Conservation (phyloP, 30 jellyfish, hydroid and myxozoan genomes). For the Aurelia sp. region DNA sequence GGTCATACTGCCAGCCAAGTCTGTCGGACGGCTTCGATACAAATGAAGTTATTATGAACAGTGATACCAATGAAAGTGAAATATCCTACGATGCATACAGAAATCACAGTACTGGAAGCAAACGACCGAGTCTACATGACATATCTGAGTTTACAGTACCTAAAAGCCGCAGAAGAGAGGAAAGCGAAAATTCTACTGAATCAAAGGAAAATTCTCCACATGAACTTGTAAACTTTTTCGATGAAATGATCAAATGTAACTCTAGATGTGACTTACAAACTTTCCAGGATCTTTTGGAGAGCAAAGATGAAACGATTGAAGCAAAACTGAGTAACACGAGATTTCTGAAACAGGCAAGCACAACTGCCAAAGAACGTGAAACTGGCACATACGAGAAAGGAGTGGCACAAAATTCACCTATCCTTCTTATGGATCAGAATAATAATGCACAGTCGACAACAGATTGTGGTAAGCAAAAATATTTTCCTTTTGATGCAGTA, state of each 20-base stretch:
- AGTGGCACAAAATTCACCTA: no score
- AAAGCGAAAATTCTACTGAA: neutral
- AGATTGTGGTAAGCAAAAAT: no score
- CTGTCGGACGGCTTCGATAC: neutral
- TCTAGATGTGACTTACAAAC: constrained; percentile 33
- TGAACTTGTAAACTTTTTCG: constrained; percentile 29
- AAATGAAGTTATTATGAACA: neutral
- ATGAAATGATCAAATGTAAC: constrained; percentile 12
- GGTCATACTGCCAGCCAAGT: constrained; percentile 31
- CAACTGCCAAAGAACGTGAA: neutral
- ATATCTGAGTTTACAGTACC: neutral
- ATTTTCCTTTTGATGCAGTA: no score
- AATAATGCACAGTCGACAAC: no score
- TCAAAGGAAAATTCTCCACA: neutral
- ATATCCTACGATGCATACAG: neutral
- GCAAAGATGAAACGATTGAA: neutral
- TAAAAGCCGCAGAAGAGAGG: neutral
- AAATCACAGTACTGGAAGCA: neutral
- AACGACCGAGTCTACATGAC: neutral
- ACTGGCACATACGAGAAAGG: neutral
- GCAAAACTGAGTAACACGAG: neutral
- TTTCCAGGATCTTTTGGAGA: constrained; percentile 42
- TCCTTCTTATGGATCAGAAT: no score
- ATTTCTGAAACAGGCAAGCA: constrained; percentile 44
- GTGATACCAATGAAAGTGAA: neutral